Percentiles rank a stretch among this genome's conserved stretches.
These are phyloP conservation scores for Crossaster papposus DNA, from an alignment of 53 echinoderm and acorn worm genomes.

Conservation along the genomic window DNA sequence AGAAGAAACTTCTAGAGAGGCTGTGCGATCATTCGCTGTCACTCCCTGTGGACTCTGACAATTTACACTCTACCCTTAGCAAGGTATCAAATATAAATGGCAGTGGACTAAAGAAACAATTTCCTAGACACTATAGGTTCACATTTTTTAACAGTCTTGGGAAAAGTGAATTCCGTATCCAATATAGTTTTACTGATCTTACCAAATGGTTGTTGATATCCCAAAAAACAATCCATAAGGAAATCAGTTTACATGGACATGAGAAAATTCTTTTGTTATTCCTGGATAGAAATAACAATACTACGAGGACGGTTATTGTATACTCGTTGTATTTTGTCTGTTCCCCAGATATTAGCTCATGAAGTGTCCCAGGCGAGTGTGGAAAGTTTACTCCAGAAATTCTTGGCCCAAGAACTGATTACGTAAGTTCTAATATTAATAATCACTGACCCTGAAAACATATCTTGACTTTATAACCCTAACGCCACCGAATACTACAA, in stretches of 20 bases:
- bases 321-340: not conserved
- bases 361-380: constrained; percentile 58
- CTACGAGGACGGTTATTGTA: not conserved
- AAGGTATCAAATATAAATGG: constrained; percentile 34
- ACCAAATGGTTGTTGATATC: too few relatives aligned
- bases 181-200: too few relatives aligned
- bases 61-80: constrained; percentile 40
- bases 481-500: too few relatives aligned
- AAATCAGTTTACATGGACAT: too few relatives aligned
- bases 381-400: constrained; percentile 70
- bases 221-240: too few relatives aligned
- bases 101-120: too few relatives aligned
- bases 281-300: not conserved
- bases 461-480: not conserved
- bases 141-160: too few relatives aligned
- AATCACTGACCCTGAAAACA: not conserved
- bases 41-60: constrained; percentile 63
- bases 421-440: constrained; percentile 61
- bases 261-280: too few relatives aligned
- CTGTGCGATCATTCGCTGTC: constrained; percentile 60
- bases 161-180: too few relatives aligned
- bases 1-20: constrained; percentile 55
- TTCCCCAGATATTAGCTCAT: constrained; percentile 53
- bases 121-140: too few relatives aligned
- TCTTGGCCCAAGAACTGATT: constrained; percentile 68